These are phyloP conservation scores for Sarcophaga peregrina DNA, from an alignment of 1,140 invertebrate genomes.

Conservation along the genomic window DNA sequence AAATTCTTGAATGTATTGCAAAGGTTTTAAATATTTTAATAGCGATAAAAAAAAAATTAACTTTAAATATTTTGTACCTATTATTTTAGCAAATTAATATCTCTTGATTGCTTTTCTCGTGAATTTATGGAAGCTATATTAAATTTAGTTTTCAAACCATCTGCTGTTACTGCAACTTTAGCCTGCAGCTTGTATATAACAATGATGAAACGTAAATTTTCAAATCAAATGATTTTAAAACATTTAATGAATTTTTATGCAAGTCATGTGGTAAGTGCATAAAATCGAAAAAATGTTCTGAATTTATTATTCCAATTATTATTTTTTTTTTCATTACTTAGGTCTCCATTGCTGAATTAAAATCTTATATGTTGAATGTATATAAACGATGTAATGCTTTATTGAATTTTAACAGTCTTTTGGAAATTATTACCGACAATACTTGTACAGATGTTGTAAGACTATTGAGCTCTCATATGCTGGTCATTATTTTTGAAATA, in stretches of 20 bases:
- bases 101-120: conserved; percentile 35
- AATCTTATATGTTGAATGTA: not conserved
- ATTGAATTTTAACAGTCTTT: not conserved
- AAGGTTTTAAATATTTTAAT: conserved; percentile 2
- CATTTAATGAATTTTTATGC: conserved; percentile 25
- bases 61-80: no score
- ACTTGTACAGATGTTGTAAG: not conserved
- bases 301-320: not conserved
- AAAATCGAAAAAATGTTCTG: no score
- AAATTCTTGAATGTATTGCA: conserved; percentile 27
- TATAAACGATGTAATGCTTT: not conserved
- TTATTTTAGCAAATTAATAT: conserved; percentile 21
- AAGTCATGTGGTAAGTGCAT: not conserved
- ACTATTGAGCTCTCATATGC: conserved; percentile 20
- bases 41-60: no score
- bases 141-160: conserved; percentile 5
- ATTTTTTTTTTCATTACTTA: not conserved
- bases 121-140: conserved; percentile 28
- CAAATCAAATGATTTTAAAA: not conserved
- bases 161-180: not conserved
- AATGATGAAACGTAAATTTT: conserved; percentile 40
- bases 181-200: conserved; percentile 4
- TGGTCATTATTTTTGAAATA: not conserved
- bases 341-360: not conserved
- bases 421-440: not conserved